Evolutionary conservation across 2,888 invertebrate genomes (phyloP), one percentile per base, ranked within the genome.

Genomic region (Metacarcinus magister): DNA sequence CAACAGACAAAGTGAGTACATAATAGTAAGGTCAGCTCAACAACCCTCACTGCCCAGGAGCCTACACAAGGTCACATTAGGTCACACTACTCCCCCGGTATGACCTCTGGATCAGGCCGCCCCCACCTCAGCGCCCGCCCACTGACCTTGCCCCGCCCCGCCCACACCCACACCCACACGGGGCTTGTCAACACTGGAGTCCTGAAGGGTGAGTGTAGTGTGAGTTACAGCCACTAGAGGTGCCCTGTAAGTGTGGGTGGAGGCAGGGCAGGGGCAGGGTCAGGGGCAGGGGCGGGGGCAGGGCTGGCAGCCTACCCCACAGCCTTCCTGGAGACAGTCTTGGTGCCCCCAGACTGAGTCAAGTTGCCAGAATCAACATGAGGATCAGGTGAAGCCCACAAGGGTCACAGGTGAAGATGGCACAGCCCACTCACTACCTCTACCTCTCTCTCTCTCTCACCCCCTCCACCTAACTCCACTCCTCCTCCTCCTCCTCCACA

Each of bases 381-480:
- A 87, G 39, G 87, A 39, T 90, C 87, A 94, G 94, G 94, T 94
- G 96, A 94, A 94, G 96, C 92, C 96, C 91, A 94, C 92, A 87
- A 87, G 82, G 87, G 93, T 44, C 32, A 82, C 48, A 95, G 92
- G 96, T 96, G 96, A 96, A 96, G 96, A 94, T 94, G 94, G 96
- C 92, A 87, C 16, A 39, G 87, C 87, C 90, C 95, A 92, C 10
- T 23, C 75, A 10, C 60, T 39, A 54, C n/a, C n/a, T 10, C 44
- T 13, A 92, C 46, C n/a, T 87, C n/a, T 23, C n/a, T 39, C 75
- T 2, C 75, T 67, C 75, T 39, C 39, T 39, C n/a, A n/a, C n/a
- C n/a, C n/a, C n/a, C n/a, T n/a, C n/a, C n/a, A n/a, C n/a, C n/a
- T 39, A 90, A 28, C 87, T 39, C 32, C 16, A 0, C 32, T 32